These are phyloP conservation scores for Neoniphon sammara DNA, from an alignment of 2,797 vertebrate species.

Conservation along the genomic window DNA sequence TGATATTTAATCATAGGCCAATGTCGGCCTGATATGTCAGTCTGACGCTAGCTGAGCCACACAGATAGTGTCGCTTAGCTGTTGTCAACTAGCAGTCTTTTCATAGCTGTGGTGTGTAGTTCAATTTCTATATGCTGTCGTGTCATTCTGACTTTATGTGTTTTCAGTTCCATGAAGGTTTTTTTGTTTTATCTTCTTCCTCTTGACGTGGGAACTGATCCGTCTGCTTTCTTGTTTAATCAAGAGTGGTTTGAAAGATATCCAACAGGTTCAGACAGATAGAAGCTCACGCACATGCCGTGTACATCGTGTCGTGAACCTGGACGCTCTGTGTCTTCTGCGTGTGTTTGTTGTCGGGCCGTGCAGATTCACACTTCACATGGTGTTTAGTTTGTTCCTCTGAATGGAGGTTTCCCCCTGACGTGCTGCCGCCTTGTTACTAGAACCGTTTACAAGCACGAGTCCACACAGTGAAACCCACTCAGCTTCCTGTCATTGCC, in stretches of 20 bases:
- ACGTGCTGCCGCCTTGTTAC: background rate
- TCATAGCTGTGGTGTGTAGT: slow-evolving; percentile 12
- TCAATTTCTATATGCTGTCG: background rate
- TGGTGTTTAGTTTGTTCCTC: slow-evolving; percentile 26
- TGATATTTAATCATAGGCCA: no score
- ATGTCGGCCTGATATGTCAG: background rate
- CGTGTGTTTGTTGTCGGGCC: background rate
- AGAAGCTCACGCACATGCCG: background rate
- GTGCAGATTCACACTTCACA: slow-evolving; percentile 5
- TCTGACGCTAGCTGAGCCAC: background rate
- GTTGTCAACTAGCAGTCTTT: background rate
- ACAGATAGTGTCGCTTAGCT: slow-evolving; percentile 3
- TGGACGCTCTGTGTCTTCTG: background rate
- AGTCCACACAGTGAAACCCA: slow-evolving; percentile 14
- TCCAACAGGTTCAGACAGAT: slow-evolving; percentile 1
- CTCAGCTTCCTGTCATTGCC: slow-evolving; percentile 37
- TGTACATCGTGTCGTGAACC: background rate
- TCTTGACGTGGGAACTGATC: background rate
- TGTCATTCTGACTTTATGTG: slow-evolving; percentile 3
- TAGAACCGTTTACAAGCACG: slow-evolving; percentile 17
- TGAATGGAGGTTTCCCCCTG: background rate
- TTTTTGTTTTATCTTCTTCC: background rate
- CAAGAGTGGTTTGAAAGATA: background rate
- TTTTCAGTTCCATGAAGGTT: background rate
- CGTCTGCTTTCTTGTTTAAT: background rate